These are phyloP conservation scores for Anorthoa munda DNA, from an alignment of 2,888 invertebrate species.

Conservation along the genomic window DNA sequence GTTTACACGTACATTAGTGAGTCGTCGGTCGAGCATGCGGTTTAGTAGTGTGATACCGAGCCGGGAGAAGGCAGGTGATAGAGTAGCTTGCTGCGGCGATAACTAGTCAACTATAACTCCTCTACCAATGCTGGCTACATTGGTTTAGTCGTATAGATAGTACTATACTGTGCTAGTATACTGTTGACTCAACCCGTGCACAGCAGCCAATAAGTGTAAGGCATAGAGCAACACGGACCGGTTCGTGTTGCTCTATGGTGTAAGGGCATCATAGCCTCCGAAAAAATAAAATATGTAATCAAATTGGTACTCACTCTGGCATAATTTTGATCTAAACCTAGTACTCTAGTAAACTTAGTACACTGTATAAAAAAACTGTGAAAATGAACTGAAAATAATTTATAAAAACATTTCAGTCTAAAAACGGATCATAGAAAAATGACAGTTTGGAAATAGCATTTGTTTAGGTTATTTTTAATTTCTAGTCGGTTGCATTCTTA, in stretches of 20 bases:
- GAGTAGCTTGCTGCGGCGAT: too few species aligned
- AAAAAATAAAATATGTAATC: neutral
- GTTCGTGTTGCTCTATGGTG: too few species aligned
- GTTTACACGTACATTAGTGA: too few species aligned
- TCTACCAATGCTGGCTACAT: too few species aligned
- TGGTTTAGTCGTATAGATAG: too few species aligned
- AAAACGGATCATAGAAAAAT: slow-evolving; percentile 79
- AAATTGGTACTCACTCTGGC: slow-evolving; percentile 84
- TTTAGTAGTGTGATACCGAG: too few species aligned
- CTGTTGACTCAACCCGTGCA: too few species aligned
- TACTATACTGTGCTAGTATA: too few species aligned
- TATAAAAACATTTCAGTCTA: slow-evolving; percentile 86
- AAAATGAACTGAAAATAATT: slow-evolving; percentile 85
- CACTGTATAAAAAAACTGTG: slow-evolving; percentile 76
- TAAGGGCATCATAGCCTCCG: neutral
- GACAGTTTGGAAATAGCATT: slow-evolving; percentile 72
- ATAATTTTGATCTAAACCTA: slow-evolving; percentile 80
- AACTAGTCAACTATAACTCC: too few species aligned
- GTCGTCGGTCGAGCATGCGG: too few species aligned
- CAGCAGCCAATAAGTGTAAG: neutral
- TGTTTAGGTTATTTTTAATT: slow-evolving; percentile 54
- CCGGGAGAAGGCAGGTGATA: too few species aligned
- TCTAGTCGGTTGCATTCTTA: slow-evolving; percentile 60
- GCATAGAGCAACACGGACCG: too few species aligned
- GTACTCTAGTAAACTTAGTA: slow-evolving; percentile 54